Base-by-base conservation (phyloP, 64 coral and sea anemone species). In the Pocillopora verrucosa region DNA sequence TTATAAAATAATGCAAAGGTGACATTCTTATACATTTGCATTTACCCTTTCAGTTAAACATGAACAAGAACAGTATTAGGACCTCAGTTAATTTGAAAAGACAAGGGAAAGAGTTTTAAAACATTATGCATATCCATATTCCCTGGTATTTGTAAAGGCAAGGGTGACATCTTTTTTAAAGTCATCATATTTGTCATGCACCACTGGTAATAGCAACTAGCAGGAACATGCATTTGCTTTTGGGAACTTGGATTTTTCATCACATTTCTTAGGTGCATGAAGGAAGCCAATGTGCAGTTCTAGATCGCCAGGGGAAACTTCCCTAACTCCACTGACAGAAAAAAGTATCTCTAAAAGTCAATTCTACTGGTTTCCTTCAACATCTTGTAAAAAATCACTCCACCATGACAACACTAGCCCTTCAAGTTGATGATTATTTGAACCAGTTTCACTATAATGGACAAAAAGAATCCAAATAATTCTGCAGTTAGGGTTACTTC, bases 331-430 rank as follows among this genome's bases (percentile, higher is more conserved):
- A 74, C 59, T 77, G 16, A 64, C 60, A 62, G 91, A 94, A 77
- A 95, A 88, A 65, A 35, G 89, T 89, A 38, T 95, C 94, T 56
- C 36, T 85, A 41, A 96, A 89, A 34, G 79, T 84, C 17, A 92
- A 20, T 56, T 82, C 80, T 15, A 87, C 79, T 79, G 77, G 76
- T 16, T 81, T 26, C 6, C 94, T 86, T 96, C 94, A 74, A 82
- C 62, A 61, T 92, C 91, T 76, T 92, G 90, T 45, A 96, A 45
- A 79, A 79, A 92, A 59, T 96, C 94, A 76, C 82, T 87, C 94
- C 90, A 90, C 10, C 77, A 73, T 30, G 94, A 92, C 36, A 96
- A 65, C 0, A 96, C 74, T 12, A 76, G 17, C 26, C 76, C 79
- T 87, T 96, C 94, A 22, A 51, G 10, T 75, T 82, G 57, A 10